phyloP scores from a whole-genome alignment of 2,888 invertebrate genomes.

The Octonoba sinensis region DNA sequence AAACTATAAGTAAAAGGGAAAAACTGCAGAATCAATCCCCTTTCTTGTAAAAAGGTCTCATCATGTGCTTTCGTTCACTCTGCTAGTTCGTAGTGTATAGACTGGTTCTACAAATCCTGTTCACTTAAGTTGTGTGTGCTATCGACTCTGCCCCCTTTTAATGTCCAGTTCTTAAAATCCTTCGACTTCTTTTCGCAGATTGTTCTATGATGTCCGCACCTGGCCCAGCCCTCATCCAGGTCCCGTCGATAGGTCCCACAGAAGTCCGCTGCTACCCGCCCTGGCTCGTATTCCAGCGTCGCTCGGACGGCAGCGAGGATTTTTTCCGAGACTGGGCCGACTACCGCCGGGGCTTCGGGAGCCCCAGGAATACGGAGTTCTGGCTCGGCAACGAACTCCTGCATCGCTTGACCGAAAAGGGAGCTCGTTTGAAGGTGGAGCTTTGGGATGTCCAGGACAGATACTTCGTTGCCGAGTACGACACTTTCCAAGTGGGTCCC shows the following conservation, averaged over 20 bases:
- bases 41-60: too few relatives aligned
- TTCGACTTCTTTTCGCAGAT: too few relatives aligned
- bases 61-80: too few relatives aligned
- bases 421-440: constrained; percentile 81
- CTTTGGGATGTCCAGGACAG: constrained; percentile 88
- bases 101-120: too few relatives aligned
- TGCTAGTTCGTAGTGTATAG: too few relatives aligned
- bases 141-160: too few relatives aligned
- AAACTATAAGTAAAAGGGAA: too few relatives aligned
- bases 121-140: too few relatives aligned
- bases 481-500: constrained; percentile 67
- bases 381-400: constrained; percentile 87
- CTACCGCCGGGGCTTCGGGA: constrained; percentile 81
- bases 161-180: too few relatives aligned
- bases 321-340: constrained; percentile 79
- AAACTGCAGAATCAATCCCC: too few relatives aligned
- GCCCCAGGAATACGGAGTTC: constrained; percentile 77
- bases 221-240: constrained; percentile 53
- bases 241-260: constrained; percentile 3
- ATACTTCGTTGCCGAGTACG: constrained; percentile 78
- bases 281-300: constrained; percentile 49
- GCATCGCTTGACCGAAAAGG: constrained; percentile 79
- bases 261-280: constrained; percentile 55
- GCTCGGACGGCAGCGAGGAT: constrained; percentile 46
- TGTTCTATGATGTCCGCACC: constrained; percentile 33